phyloP scores from a whole-genome alignment of 2,113 vertebrate genomes.

The Hyperopisus bebe region DNA sequence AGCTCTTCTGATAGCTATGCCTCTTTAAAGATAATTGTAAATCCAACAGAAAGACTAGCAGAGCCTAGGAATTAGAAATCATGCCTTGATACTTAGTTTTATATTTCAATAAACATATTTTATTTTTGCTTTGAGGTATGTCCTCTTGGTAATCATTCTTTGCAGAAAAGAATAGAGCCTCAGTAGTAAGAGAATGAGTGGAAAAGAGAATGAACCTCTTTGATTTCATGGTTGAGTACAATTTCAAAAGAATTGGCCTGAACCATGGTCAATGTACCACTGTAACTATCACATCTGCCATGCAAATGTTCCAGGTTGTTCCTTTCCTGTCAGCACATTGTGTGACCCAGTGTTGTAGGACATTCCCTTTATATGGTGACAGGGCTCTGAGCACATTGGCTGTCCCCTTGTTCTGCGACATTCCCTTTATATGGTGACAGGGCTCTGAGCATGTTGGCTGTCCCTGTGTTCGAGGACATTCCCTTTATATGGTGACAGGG shows the following conservation, averaged over 20 bases:
- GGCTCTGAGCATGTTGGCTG: neutral
- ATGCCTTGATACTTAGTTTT: neutral
- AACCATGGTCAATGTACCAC: neutral
- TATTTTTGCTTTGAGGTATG: neutral
- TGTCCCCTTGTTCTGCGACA: neutral
- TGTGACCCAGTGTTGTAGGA: neutral
- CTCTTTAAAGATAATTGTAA: neutral
- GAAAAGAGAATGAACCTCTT: neutral
- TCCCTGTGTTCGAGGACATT: neutral
- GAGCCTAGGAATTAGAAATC: neutral
- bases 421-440: neutral
- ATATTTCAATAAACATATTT: neutral
- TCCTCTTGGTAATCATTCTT: neutral
- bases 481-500: neutral
- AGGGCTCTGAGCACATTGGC: neutral
- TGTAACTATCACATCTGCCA: neutral
- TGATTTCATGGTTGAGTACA: neutral
- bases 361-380: neutral
- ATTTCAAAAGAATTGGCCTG: neutral
- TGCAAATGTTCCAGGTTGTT: neutral
- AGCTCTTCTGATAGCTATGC: neutral
- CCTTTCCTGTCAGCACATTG: neutral
- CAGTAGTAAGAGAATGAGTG: neutral
- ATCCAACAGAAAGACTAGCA: neutral
- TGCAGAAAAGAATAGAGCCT: neutral